Percentiles rank a stretch among this genome's conserved stretches.
Conservation (phyloP, 1,140 invertebrate species). For the Arion vulgaris region DNA sequence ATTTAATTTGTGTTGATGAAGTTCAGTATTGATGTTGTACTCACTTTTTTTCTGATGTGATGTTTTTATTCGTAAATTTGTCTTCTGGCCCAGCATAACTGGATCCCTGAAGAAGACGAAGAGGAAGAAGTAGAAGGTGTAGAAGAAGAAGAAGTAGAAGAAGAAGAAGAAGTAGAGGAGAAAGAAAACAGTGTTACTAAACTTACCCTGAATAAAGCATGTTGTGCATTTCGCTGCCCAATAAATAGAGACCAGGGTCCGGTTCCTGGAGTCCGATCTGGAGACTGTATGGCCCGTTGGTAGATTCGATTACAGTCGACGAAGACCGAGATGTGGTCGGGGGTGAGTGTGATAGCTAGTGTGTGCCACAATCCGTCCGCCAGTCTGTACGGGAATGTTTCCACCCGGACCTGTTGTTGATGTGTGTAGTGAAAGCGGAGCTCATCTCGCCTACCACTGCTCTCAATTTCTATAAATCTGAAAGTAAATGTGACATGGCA, state of each 20-base stretch:
- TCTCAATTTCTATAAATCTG: conserved; percentile 92
- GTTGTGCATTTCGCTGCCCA: conserved; percentile 87
- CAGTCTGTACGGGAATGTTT: conserved; percentile 88
- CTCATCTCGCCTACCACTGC: conserved; percentile 82
- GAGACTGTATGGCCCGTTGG: conserved; percentile 78
- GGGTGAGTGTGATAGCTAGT: conserved; percentile 86
- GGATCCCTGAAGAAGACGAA: too few relatives aligned
- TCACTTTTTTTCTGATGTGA: too few relatives aligned
- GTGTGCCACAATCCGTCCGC: conserved; percentile 90
- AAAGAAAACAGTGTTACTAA: too few relatives aligned
- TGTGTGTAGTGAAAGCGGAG: conserved; percentile 75
- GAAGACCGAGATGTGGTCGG: conserved; percentile 84
- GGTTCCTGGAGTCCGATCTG: background rate
- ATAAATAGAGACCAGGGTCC: conserved; percentile 82
- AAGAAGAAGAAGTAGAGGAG: too few relatives aligned
- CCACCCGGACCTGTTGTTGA: conserved; percentile 78
- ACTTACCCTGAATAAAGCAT: conserved; percentile 89
- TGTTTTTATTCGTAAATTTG: too few relatives aligned
- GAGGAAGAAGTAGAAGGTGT: too few relatives aligned
- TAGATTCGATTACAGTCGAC: conserved; percentile 90
- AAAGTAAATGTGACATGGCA: conserved; percentile 46
- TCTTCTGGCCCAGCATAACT: too few relatives aligned
- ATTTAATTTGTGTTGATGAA: too few relatives aligned
- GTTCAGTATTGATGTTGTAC: too few relatives aligned
- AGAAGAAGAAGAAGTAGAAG: too few relatives aligned